Evolutionary conservation across 2,888 invertebrate species (phyloP).

Genomic region (Drosophila borborema): DNA sequence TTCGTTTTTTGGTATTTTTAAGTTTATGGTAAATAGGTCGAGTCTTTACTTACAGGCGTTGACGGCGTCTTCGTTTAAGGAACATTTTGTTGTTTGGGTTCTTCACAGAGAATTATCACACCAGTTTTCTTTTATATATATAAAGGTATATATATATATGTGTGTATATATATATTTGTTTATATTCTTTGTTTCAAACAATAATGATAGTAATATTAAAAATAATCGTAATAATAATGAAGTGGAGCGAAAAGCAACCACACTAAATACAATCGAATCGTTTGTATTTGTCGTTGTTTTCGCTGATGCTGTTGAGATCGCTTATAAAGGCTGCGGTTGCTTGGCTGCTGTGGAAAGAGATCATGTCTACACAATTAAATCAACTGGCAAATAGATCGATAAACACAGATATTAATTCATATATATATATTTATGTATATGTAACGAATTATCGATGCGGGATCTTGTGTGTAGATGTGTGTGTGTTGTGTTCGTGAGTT

Average conservation of each 20-base stretch:
- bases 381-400: slow-evolving; percentile 32
- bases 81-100: slow-evolving; percentile 65
- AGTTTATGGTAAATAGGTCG: slow-evolving; percentile 38
- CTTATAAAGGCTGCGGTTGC: slow-evolving; percentile 60
- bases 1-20: slow-evolving; percentile 7
- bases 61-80: slow-evolving; percentile 71
- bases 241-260: slow-evolving; percentile 37
- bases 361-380: slow-evolving; percentile 78
- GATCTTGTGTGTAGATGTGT: background rate
- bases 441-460: slow-evolving; percentile 12
- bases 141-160: background rate
- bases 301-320: slow-evolving; percentile 45
- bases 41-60: slow-evolving; percentile 75
- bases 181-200: slow-evolving; percentile 20
- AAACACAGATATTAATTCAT: slow-evolving; percentile 7
- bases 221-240: slow-evolving; percentile 13
- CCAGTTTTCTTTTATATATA: slow-evolving; percentile 29
- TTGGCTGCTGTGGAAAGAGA: slow-evolving; percentile 73
- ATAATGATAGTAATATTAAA: slow-evolving; percentile 5
- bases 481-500: slow-evolving; percentile 1
- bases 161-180: background rate
- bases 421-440: background rate
- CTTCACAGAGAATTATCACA: slow-evolving; percentile 57
- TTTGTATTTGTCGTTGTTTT: slow-evolving; percentile 56
- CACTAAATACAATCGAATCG: slow-evolving; percentile 63